Base-by-base conservation (phyloP, 1,140 invertebrate genomes). In the Drosophila sp. region DNA sequence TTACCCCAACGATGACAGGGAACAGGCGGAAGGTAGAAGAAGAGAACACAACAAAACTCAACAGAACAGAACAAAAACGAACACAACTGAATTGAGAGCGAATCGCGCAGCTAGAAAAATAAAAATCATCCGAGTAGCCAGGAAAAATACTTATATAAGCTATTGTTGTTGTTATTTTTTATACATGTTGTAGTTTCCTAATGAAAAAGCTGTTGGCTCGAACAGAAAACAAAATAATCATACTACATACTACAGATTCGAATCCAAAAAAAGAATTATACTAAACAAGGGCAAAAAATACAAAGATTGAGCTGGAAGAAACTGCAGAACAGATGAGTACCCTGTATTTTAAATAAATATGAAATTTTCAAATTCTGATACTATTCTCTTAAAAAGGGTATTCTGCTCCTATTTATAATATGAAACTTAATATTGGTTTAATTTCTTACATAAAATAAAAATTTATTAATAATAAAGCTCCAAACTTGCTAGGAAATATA, bases 91-190 rank as follows among this genome's bases (percentile, higher is more conserved):
- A 86, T 82, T 66, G 59, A 83, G 80, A 81, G 62, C 67, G 72
- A 72, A 84, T 46, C 45, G 75, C 62, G 67, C 80, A 86, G 78
- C 82, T 82, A 87, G 76, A 75, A 87, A 58, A 86, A 84, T 66
- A 80, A 62, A 84, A 72, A 71, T n/a, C 70, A 75, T 27, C 53
- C 53, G 34, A 53, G 61, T 75, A 63, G 63, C 32, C 64, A 57
- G 27, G 32, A 54, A 54, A 67, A 73, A 53, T 59, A 21, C 21
- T 21, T 21, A 21, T 21, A 73, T 45, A 72, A 67, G 59, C 70
- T 59, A 45, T 72, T 72, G 51, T 65, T 67, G 45, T 65, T 65
- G 34, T 18, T 50, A 11, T 64, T 53, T 58, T 16, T 62, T 70
- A 18, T 57, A 67, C 16, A 34, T 46, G 34, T 54, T 48, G 67